Percentiles rank a stretch among this genome's conserved stretches.
These are phyloP conservation scores for Tiphia femorata DNA, from an alignment of 2,888 invertebrate species.

Conservation along the genomic window DNA sequence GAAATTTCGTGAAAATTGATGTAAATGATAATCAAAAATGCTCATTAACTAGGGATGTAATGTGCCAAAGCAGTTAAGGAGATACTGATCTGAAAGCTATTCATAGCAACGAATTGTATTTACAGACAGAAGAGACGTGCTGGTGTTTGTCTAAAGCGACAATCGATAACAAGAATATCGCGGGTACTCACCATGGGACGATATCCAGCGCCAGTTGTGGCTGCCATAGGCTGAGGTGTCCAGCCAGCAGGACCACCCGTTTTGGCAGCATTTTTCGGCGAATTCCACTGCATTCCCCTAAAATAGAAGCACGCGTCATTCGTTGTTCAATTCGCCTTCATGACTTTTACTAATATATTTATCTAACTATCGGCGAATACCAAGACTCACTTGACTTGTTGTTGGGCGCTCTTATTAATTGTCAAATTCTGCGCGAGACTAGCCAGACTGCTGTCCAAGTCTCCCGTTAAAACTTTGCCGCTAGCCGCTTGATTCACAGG, in stretches of 20 bases:
- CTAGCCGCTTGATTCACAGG: slow-evolving; percentile 67
- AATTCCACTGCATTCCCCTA: slow-evolving; percentile 92
- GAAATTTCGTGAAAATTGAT: too few species aligned
- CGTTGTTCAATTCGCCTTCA: too few species aligned
- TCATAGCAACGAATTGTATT: too few species aligned
- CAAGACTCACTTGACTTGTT: slow-evolving; percentile 78
- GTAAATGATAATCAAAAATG: too few species aligned
- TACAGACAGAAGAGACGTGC: too few species aligned
- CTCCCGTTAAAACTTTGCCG: slow-evolving; percentile 88
- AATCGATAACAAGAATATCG: too few species aligned
- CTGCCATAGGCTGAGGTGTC: slow-evolving; percentile 91
- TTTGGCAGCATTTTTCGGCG: slow-evolving; percentile 88
- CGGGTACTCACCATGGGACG: slow-evolving; percentile 90
- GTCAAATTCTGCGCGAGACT: slow-evolving; percentile 93
- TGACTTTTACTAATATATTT: too few species aligned
- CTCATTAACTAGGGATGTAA: too few species aligned
- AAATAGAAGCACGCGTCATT: too few species aligned
- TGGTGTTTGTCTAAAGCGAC: too few species aligned
- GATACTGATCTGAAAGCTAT: too few species aligned
- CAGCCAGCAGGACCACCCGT: slow-evolving; percentile 78
- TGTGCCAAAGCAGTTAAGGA: too few species aligned
- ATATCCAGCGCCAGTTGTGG: slow-evolving; percentile 88
- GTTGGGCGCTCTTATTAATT: slow-evolving; percentile 82
- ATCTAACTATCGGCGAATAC: background rate
- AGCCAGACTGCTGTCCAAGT: slow-evolving; percentile 93